Conservation (phyloP, 2,113 vertebrate species). For the Gorsachius goisagi region DNA sequence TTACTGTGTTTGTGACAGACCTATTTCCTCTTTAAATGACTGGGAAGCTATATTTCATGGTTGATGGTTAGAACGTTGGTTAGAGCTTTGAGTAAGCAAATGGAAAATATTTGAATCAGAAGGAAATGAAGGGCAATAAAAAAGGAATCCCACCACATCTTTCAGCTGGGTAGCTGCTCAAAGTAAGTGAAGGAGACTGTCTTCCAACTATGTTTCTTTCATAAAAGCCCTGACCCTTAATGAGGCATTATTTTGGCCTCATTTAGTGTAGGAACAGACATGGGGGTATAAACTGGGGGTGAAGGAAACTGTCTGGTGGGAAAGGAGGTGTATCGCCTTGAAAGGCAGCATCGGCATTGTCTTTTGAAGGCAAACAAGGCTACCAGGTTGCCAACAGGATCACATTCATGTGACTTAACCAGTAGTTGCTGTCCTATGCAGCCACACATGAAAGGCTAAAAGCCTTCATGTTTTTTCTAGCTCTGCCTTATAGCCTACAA, state of each 20-base stretch:
- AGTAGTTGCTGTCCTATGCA: background rate
- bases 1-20: background rate
- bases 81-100: background rate
- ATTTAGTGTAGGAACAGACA: background rate
- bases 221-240: background rate
- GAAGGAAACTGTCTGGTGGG: background rate
- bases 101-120: slow-evolving; percentile 18
- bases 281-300: rapidly evolving
- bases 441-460: background rate
- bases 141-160: background rate
- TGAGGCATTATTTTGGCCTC: background rate
- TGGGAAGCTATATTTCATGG: background rate
- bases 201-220: background rate
- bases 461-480: background rate
- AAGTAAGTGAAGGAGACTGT: background rate
- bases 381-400: background rate
- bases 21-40: background rate
- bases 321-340: background rate
- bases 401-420: background rate
- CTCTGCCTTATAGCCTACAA: background rate
- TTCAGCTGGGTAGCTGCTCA: background rate
- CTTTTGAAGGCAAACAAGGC: background rate
- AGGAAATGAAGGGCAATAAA: slow-evolving; percentile 17
- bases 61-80: background rate
- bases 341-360: background rate